Base-by-base conservation (phyloP, 2,888 invertebrate genomes). In the Tetranychus truncatus region DNA sequence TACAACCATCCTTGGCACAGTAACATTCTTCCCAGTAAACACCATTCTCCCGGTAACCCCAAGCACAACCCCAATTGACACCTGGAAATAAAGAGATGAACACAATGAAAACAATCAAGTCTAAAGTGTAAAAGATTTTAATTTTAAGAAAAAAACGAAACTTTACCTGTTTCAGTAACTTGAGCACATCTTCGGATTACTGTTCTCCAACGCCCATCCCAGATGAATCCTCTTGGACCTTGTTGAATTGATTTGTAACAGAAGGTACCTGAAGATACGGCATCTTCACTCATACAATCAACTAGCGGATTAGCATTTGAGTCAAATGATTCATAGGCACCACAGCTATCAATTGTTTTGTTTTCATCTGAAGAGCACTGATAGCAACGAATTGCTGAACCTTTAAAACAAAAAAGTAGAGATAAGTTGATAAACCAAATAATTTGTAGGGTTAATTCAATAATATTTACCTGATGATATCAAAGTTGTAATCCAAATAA, bases 11-110 rank as follows among this genome's bases (percentile, higher is more conserved):
- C 76, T 89, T 87, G 0, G 92, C 89, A 82, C 95, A 96, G 81
- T 95, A 96, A 81, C 96, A 96, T 81, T 95, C 93, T 82, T 96
- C 95, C 91, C 92, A 94, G 82, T 95, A 96, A 0, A 91, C 91
- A 4, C 95, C 95, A 80, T 95, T 95, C 78, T 91, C 90, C 80
- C 91, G 82, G 89, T 75, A 96, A 21, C 93, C 92, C 95, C 95
- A 96, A 81, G 95, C 92, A 81, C 96, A 96, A 0, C 95, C 95
- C 93, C 93, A 1, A 90, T 92, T 78, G 20, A 80, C 79, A 11
- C 77, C 77, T 77, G 20, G 66, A 65, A 66, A 45, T 6, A 34
- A 34, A 34, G 34, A 34, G 34, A 11, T 11, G 65, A 11, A 20
- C 20, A 45, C 9, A 55, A 69, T 45, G 44, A 44, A 76, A n/a